Evolutionary conservation across 1,140 invertebrate genomes (phyloP).

Genomic region (Zaprionus taronus): DNA sequence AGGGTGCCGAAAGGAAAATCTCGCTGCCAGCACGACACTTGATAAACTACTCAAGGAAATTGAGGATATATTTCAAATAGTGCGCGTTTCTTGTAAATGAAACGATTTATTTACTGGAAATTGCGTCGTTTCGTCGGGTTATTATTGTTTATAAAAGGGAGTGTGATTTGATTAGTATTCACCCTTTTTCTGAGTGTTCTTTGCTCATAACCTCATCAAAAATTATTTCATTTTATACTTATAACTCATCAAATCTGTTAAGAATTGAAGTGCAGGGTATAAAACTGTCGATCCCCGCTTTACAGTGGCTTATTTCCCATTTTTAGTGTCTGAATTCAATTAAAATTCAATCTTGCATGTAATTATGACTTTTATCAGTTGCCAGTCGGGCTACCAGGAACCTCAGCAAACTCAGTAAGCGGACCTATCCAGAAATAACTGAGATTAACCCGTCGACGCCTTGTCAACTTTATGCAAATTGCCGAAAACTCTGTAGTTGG

Average conservation of each 20-base stretch:
- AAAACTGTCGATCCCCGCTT: neutral
- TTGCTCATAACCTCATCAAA: neutral
- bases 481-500: slow-evolving; percentile 46
- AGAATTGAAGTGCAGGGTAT: neutral
- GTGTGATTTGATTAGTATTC: neutral
- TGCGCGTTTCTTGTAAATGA: neutral
- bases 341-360: slow-evolving; percentile 78
- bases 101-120: neutral
- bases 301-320: neutral
- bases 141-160: neutral
- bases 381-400: slow-evolving; percentile 1
- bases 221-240: neutral
- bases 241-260: neutral
- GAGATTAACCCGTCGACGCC: neutral
- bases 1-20: slow-evolving; percentile 38
- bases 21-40: slow-evolving; percentile 36
- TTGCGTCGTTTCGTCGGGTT: neutral
- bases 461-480: slow-evolving; percentile 71
- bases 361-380: slow-evolving; percentile 64
- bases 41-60: slow-evolving; percentile 17
- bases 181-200: neutral
- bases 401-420: slow-evolving; percentile 13
- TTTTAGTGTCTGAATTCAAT: slow-evolving; percentile 57
- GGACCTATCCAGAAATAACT: slow-evolving; percentile 5
- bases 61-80: slow-evolving; percentile 7